Evolutionary conservation across 37 sponge, comb jelly and placozoan species (phyloP).

Genomic region (Tethya wilhelma): DNA sequence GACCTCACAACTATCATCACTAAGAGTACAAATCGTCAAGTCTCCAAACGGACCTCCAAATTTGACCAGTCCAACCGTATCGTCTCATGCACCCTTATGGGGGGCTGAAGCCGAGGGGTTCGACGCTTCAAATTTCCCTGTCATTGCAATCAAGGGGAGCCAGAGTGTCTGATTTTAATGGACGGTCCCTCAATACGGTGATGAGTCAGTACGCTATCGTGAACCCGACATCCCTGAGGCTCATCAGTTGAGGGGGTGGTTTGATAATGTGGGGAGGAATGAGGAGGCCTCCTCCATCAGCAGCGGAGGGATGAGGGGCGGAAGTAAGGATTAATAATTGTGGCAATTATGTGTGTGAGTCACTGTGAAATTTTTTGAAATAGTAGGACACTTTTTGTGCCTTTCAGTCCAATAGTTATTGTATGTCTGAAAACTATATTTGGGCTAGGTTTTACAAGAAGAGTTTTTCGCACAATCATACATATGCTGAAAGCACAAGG

Average conservation of each 20-base stretch:
- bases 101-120: conserved; percentile 82
- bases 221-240: conserved; percentile 81
- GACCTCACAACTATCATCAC: conserved; percentile 69
- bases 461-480: too few species aligned
- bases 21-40: conserved; percentile 43
- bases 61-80: conserved; percentile 77
- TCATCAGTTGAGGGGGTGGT: conserved; percentile 85
- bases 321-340: too few species aligned
- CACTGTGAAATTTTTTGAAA: too few species aligned
- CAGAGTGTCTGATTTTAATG: conserved; percentile 91
- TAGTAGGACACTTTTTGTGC: too few species aligned
- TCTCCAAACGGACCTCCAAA: conserved; percentile 81
- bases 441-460: too few species aligned
- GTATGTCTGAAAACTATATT: too few species aligned
- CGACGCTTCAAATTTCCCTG: conserved; percentile 63
- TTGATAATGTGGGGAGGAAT: conserved; percentile 72
- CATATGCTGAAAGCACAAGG: too few species aligned
- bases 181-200: conserved; percentile 57
- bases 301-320: too few species aligned
- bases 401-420: too few species aligned
- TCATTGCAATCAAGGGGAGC: conserved; percentile 86
- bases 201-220: conserved; percentile 27
- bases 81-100: conserved; percentile 82
- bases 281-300: conserved; percentile 59
- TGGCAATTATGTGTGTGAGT: too few species aligned